These are phyloP conservation scores for Frankliniella fusca DNA, from an alignment of 2,888 invertebrate species.

Conservation along the genomic window DNA sequence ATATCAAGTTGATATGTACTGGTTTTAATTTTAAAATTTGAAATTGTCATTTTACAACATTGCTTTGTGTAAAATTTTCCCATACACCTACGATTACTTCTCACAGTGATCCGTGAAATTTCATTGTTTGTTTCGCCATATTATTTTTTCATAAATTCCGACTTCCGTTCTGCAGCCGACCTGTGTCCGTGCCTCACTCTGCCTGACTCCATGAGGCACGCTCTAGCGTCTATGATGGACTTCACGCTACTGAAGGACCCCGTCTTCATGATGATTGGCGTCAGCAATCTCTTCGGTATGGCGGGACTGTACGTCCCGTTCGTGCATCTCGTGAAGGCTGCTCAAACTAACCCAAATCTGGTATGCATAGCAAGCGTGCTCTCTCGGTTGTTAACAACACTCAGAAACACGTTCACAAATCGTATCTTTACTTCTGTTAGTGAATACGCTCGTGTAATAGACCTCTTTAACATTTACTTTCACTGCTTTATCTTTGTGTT, in stretches of 20 bases:
- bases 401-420: no score
- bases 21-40: no score
- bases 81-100: no score
- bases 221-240: slow-evolving; percentile 86
- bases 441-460: no score
- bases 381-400: no score
- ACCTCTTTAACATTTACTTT: no score
- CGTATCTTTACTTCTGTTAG: neutral
- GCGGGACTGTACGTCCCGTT: slow-evolving; percentile 96
- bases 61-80: no score
- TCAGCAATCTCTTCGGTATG: slow-evolving; percentile 95
- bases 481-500: no score
- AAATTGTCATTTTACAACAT: no score
- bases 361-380: slow-evolving; percentile 33
- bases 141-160: neutral
- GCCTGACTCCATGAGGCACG: slow-evolving; percentile 76
- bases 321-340: slow-evolving; percentile 85
- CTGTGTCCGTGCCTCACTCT: slow-evolving; percentile 74
- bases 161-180: slow-evolving; percentile 59
- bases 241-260: slow-evolving; percentile 81
- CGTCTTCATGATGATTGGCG: slow-evolving; percentile 84
- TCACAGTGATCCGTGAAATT: no score
- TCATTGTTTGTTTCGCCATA: neutral
- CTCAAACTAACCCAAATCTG: slow-evolving; percentile 45
- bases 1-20: no score